These are phyloP conservation scores for Ranitomeya imitator DNA, from an alignment of 2,113 vertebrate species.

Conservation along the genomic window DNA sequence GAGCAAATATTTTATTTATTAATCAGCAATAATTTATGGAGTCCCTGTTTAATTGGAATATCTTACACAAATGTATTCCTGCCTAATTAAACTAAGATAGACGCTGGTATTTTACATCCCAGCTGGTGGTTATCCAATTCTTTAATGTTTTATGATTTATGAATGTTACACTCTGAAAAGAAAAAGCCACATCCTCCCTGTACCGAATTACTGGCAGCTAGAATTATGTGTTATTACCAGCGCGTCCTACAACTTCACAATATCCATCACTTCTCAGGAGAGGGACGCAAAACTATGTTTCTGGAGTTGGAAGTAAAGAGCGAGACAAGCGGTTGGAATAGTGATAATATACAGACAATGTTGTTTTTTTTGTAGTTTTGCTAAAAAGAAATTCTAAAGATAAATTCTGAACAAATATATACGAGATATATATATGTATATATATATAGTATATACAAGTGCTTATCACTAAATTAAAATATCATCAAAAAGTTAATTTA, in stretches of 20 bases:
- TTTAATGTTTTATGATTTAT: slow-evolving; percentile 27
- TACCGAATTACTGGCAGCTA: background rate
- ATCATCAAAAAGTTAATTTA: too few relatives aligned
- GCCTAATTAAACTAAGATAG: slow-evolving; percentile 24
- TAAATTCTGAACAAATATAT: too few relatives aligned
- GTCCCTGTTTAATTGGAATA: slow-evolving; percentile 32
- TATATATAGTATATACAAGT: too few relatives aligned
- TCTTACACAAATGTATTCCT: slow-evolving; percentile 16
- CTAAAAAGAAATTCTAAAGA: too few relatives aligned
- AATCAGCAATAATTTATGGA: slow-evolving; percentile 23
- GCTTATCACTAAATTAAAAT: too few relatives aligned
- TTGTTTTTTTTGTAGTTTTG: background rate
- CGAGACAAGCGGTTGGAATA: background rate
- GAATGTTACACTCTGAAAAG: background rate
- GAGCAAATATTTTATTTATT: slow-evolving; percentile 39
- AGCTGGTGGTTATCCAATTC: slow-evolving; percentile 40
- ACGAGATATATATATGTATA: too few relatives aligned
- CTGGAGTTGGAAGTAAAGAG: background rate
- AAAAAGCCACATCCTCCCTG: background rate
- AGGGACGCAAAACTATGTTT: background rate
- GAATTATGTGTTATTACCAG: background rate
- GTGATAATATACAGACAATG: background rate
- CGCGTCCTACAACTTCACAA: background rate
- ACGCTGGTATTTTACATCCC: slow-evolving; percentile 43
- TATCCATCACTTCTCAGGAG: too few relatives aligned